A percentile compares a stretch with the other conserved stretches of the same genome.
These are phyloP conservation scores for Metopia argyrocephala DNA, from an alignment of 2,888 invertebrate species.

Conservation along the genomic window DNA sequence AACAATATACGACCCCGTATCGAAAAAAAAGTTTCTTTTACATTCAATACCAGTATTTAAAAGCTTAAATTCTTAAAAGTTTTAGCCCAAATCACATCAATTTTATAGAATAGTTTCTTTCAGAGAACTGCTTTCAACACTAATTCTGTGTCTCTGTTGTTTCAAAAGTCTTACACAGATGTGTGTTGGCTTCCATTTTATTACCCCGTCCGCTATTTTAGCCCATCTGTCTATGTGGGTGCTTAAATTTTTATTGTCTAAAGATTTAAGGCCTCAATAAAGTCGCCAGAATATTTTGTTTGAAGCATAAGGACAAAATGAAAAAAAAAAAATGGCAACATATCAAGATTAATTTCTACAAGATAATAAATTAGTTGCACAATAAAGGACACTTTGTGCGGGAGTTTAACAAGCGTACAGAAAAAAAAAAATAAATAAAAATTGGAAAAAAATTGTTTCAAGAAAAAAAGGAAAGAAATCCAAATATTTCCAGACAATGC, in stretches of 20 bases:
- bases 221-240: constrained; percentile 5
- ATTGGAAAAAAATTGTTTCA: constrained; percentile 1
- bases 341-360: constrained; percentile 66
- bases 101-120: neutral
- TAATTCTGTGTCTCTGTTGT: constrained; percentile 7
- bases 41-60: neutral
- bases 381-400: constrained; percentile 58
- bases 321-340: constrained; percentile 57
- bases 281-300: constrained; percentile 57
- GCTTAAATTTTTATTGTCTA: constrained; percentile 18
- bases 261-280: constrained; percentile 54
- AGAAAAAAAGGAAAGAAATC: neutral
- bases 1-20: constrained; percentile 51
- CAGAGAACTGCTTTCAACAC: constrained; percentile 1
- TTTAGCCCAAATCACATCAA: neutral
- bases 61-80: neutral
- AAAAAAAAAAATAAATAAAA: neutral
- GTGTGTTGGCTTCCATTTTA: constrained; percentile 14
- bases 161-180: constrained; percentile 45
- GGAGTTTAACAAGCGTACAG: constrained; percentile 31
- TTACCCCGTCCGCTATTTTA: neutral
- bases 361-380: constrained; percentile 65
- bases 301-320: neutral
- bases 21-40: constrained; percentile 40
- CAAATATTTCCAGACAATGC: neutral